A percentile compares a stretch with the other conserved stretches of the same genome.
phyloP scores from a whole-genome alignment of 2,797 vertebrate genomes.

The Hemibagrus guttatus region DNA sequence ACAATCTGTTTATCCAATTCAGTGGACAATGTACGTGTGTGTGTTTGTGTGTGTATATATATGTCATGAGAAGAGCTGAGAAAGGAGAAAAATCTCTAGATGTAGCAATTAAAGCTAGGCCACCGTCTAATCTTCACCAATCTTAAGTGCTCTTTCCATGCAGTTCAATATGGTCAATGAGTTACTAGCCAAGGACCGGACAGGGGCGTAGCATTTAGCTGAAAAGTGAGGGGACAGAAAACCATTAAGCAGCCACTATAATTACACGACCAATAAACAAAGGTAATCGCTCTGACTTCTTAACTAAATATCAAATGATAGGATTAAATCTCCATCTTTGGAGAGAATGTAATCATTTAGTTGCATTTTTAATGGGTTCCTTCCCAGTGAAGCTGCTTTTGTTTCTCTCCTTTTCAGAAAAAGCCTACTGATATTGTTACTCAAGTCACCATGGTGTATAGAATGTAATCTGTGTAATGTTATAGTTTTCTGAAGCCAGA shows the following conservation, averaged over 20 bases:
- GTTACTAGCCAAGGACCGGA: background rate
- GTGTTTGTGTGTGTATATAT: background rate
- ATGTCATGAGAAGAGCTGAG: conserved; percentile 42
- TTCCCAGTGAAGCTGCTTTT: background rate
- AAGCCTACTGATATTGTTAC: background rate
- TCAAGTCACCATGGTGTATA: background rate
- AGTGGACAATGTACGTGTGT: conserved; percentile 3
- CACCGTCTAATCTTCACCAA: conserved; percentile 23
- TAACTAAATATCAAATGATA: conserved; percentile 9
- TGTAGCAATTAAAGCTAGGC: conserved; percentile 35
- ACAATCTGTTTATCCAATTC: conserved; percentile 52
- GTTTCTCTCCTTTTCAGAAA: background rate
- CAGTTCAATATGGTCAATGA: conserved; percentile 34
- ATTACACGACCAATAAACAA: conserved; percentile 20
- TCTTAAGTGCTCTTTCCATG: conserved; percentile 34
- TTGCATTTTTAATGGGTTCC: background rate
- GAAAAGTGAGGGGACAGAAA: background rate
- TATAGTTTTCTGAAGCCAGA: background rate
- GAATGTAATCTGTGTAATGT: background rate
- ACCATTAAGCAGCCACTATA: conserved; percentile 9
- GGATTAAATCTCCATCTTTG: background rate
- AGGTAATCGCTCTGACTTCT: background rate
- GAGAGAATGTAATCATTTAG: background rate
- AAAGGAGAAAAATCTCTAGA: conserved; percentile 26
- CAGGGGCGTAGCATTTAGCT: background rate